Evolutionary conservation across 2,113 vertebrate genomes (phyloP).

Genomic region (human): GRCh38 chr1:66525001-66525500

Average conservation of each 20-base stretch:
- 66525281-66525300: background rate
- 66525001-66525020: background rate
- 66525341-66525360: background rate
- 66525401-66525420: background rate
- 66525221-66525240: background rate
- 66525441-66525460: background rate
- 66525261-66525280: background rate
- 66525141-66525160: background rate
- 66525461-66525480: conserved; percentile 32
- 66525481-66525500: background rate
- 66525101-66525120: background rate
- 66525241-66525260: background rate
- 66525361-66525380: background rate
- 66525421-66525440: background rate
- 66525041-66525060: background rate
- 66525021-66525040: background rate
- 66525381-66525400: background rate
- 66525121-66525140: background rate
- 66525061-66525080: background rate
- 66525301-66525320: background rate
- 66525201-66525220: no score
- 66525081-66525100: background rate
- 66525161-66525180: background rate
- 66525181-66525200: background rate
- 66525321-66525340: background rate